A percentile compares a stretch with the other conserved stretches of the same genome.
Conservation (phyloP, 2,888 invertebrate species). For the Chouioia cunea region DNA sequence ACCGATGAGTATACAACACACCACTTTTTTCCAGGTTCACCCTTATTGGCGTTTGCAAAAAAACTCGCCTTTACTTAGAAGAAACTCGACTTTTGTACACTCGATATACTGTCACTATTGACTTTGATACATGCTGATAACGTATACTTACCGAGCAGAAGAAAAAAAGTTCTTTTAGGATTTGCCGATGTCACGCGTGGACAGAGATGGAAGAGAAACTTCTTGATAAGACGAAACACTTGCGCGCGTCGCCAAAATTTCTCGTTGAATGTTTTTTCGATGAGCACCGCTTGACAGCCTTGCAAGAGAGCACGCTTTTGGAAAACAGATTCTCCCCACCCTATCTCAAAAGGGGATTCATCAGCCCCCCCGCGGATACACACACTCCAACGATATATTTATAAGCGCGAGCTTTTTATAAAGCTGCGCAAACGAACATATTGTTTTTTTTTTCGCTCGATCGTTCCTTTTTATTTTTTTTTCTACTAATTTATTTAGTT, state of each 20-base stretch:
- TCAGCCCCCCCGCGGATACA: background rate
- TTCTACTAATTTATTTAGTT: too few species aligned
- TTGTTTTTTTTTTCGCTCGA: background rate
- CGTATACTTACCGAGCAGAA: background rate
- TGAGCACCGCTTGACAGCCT: constrained; percentile 53
- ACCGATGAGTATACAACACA: background rate
- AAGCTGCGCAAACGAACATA: too few species aligned
- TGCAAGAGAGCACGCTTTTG: constrained; percentile 55
- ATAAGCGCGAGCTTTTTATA: constrained; percentile 20
- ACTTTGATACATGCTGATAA: too few species aligned
- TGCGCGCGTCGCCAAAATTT: constrained; percentile 38
- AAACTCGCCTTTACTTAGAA: constrained; percentile 9
- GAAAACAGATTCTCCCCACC: constrained; percentile 57
- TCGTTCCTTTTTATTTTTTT: background rate
- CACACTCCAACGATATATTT: constrained; percentile 1
- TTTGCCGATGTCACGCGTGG: background rate
- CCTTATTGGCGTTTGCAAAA: background rate
- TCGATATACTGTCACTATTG: background rate
- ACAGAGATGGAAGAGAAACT: too few species aligned
- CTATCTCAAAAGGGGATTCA: constrained; percentile 16
- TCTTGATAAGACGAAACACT: too few species aligned
- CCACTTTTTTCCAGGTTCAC: constrained; percentile 4
- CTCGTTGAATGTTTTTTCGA: constrained; percentile 48
- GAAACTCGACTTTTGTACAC: background rate
- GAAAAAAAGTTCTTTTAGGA: too few species aligned